Conservation (phyloP, 2,888 invertebrate genomes). For the Apoda limacodes region DNA sequence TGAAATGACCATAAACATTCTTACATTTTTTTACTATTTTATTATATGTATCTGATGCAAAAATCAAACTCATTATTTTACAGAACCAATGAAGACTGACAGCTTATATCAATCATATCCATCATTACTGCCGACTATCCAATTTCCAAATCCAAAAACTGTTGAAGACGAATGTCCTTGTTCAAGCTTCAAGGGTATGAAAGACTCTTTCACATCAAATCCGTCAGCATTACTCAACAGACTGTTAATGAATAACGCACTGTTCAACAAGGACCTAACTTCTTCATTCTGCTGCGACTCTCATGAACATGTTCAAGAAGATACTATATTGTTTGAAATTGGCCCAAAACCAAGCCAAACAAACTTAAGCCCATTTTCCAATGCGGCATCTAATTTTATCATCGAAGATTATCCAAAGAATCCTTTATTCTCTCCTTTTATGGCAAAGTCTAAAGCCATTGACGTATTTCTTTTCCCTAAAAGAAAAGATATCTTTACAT, state of each 20-base stretch:
- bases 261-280: constrained; percentile 33
- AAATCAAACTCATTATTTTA: too few species aligned
- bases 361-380: constrained; percentile 11
- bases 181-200: constrained; percentile 27
- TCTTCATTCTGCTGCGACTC: constrained; percentile 47
- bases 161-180: constrained; percentile 42
- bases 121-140: constrained; percentile 19
- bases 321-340: constrained; percentile 39
- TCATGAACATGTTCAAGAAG: constrained; percentile 42
- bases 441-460: constrained; percentile 34
- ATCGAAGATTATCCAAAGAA: constrained; percentile 28
- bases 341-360: constrained; percentile 26
- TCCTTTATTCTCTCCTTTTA: constrained; percentile 19
- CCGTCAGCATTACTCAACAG: constrained; percentile 40
- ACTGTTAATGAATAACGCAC: constrained; percentile 37
- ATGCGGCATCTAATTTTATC: constrained; percentile 22
- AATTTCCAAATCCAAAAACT: too few species aligned
- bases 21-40: too few species aligned
- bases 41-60: too few species aligned
- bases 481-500: constrained; percentile 27
- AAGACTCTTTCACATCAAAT: constrained; percentile 26
- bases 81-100: too few species aligned
- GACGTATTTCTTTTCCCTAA: constrained; percentile 51
- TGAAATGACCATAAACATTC: too few species aligned
- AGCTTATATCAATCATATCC: constrained; percentile 6